Base-by-base conservation (phyloP, 2,888 invertebrate genomes). In the Ptychoptera albimana region DNA sequence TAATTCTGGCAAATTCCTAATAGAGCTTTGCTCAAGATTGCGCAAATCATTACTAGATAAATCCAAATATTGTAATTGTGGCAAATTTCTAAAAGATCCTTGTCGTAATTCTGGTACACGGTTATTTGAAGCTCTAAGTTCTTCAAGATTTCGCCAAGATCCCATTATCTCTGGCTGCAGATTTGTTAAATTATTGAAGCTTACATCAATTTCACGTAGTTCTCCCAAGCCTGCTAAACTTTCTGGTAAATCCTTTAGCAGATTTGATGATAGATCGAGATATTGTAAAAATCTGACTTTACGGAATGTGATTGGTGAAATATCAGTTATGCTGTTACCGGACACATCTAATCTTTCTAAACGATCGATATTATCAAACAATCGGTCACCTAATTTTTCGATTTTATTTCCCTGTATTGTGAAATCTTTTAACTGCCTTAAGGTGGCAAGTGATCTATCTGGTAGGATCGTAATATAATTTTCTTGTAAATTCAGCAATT, bases 11-110 rank as follows among this genome's bases (percentile, higher is more conserved):
- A 89, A 61, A 46, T 75, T 72, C 45, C 73, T 69, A 32, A 91
- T 72, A 0, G 85, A 77, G 48, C 80, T 79, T 0, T 80, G 70
- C 54, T 85, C 81, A 31, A 89, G 70, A 14, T 76, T 68, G 57
- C 77, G 75, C 31, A 92, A 70, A 56, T 86, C 79, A 60, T 92
- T 87, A 55, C 79, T 81, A 50, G 87, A 82, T 51, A 92, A 68
- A 62, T 87, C 79, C 35, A 92, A 72, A 37, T 78, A 72, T 52
- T 78, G 77, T 31, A 92, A 60, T 48, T 77, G 73, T 15, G 74
- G 74, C 37, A 88, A 63, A 52, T 80, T 75, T 50, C 74, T 71
- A 52, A 89, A 85, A 12, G 79, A 79, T 12, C 81, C 80, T 49
- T 78, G 71, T 42, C 75, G 72, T 29, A 89, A 57, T 53, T 79